phyloP scores from a whole-genome alignment of 1,140 invertebrate species.

The Scylla paramamosain region DNA sequence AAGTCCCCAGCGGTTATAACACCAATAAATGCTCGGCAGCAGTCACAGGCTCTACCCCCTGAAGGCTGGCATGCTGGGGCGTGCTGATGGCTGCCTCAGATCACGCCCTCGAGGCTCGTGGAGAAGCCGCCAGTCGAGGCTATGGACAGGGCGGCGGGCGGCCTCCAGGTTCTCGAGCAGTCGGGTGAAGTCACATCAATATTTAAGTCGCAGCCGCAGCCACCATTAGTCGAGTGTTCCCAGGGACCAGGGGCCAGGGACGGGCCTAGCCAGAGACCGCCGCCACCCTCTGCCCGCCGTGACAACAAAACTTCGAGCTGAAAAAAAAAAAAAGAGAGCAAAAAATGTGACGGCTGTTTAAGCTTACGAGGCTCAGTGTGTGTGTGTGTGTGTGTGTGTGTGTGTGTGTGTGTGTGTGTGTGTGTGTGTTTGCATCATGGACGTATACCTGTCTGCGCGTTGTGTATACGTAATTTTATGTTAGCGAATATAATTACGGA shows the following conservation, averaged over 20 bases:
- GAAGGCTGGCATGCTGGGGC: too few relatives aligned
- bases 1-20: background rate
- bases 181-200: background rate
- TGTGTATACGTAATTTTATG: too few relatives aligned
- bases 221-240: background rate
- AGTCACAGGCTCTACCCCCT: background rate
- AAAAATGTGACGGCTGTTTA: conserved; percentile 14
- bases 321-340: background rate
- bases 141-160: too few relatives aligned
- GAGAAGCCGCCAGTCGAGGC: too few relatives aligned
- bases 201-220: conserved; percentile 1
- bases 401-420: background rate
- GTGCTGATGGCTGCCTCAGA: too few relatives aligned
- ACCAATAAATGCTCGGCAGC: background rate
- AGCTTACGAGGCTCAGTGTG: background rate
- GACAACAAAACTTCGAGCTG: background rate
- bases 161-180: background rate
- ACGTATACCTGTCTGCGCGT: background rate
- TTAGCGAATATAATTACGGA: too few relatives aligned
- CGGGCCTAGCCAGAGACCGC: background rate
- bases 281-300: background rate
- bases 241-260: background rate
- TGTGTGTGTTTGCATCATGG: background rate
- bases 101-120: too few relatives aligned
- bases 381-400: background rate